A percentile compares a stretch with the other conserved stretches of the same genome.
These are phyloP conservation scores for Drosophila sordidapex DNA, from an alignment of 2,888 invertebrate species.

Conservation along the genomic window DNA sequence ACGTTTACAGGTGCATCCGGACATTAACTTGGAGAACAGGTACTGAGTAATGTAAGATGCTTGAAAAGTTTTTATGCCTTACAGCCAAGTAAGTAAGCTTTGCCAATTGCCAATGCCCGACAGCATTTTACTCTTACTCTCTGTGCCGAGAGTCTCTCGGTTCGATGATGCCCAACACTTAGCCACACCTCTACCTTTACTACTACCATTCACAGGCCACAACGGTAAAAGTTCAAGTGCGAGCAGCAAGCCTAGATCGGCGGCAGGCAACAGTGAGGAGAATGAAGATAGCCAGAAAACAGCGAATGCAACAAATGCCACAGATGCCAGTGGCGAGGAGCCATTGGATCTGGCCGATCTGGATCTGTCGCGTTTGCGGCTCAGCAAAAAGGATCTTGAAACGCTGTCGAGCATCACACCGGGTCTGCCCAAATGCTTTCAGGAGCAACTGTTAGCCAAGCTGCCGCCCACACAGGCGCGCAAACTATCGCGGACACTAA, in stretches of 20 bases:
- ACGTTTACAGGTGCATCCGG: slow-evolving; percentile 60
- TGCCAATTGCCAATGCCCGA: slow-evolving; percentile 8
- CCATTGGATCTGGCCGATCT: slow-evolving; percentile 87
- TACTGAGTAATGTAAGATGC: slow-evolving; percentile 39
- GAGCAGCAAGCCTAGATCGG: slow-evolving; percentile 40
- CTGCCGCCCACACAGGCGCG: slow-evolving; percentile 89
- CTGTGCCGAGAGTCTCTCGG: not conserved
- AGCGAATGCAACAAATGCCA: slow-evolving; percentile 3
- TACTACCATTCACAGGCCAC: slow-evolving; percentile 55
- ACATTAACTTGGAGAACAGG: slow-evolving; percentile 19
- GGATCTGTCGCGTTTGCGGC: slow-evolving; percentile 89
- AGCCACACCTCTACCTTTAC: not conserved
- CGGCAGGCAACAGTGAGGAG: slow-evolving; percentile 38
- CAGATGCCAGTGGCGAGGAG: slow-evolving; percentile 57
- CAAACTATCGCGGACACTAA: slow-evolving; percentile 88
- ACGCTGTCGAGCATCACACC: slow-evolving; percentile 90
- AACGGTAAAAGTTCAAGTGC: slow-evolving; percentile 36
- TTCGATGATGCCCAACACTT: not conserved
- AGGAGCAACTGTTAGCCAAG: slow-evolving; percentile 89
- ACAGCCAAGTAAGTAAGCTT: slow-evolving; percentile 60
- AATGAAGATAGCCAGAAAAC: slow-evolving; percentile 11
- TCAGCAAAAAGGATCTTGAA: slow-evolving; percentile 89
- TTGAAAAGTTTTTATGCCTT: not conserved
- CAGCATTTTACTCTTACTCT: slow-evolving; percentile 22
- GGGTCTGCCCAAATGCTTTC: slow-evolving; percentile 89